These are phyloP conservation scores for Vultur gryphus DNA, from an alignment of 2,797 vertebrate species.

Conservation along the genomic window DNA sequence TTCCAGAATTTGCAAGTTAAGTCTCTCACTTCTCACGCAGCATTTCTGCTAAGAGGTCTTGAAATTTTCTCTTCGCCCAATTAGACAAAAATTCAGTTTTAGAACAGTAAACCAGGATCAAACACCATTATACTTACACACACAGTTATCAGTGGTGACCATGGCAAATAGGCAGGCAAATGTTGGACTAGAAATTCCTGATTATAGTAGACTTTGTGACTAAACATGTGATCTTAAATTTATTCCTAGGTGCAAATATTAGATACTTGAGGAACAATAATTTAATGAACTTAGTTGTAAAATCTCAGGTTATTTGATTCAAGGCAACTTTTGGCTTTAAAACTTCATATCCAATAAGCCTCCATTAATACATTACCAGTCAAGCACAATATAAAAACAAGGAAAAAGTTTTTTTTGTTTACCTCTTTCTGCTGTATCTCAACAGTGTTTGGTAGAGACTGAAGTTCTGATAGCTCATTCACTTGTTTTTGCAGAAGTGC, in stretches of 20 bases:
- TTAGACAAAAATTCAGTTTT: neutral
- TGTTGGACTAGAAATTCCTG: neutral
- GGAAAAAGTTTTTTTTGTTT: neutral
- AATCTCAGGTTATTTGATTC: neutral
- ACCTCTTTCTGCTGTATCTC: constrained; percentile 73
- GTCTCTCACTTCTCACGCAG: neutral
- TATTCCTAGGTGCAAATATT: neutral
- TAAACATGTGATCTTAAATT: neutral
- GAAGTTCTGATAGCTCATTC: constrained; percentile 64
- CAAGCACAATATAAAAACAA: neutral
- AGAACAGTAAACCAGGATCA: neutral
- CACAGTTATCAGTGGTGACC: neutral
- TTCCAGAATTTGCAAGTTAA: neutral
- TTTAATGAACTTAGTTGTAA: neutral
- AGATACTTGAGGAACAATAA: neutral
- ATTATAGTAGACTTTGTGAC: neutral
- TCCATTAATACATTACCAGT: neutral
- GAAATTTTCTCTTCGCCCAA: neutral
- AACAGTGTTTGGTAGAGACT: constrained; percentile 49
- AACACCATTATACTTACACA: neutral
- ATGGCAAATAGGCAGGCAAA: neutral
- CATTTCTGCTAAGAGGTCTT: neutral
- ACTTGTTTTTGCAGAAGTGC: constrained; percentile 69
- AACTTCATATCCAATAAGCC: neutral
- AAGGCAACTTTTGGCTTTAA: neutral